A percentile compares a stretch with the other conserved stretches of the same genome.
Conservation (phyloP, 2,888 invertebrate genomes). For the Cyclophora albipunctata region DNA sequence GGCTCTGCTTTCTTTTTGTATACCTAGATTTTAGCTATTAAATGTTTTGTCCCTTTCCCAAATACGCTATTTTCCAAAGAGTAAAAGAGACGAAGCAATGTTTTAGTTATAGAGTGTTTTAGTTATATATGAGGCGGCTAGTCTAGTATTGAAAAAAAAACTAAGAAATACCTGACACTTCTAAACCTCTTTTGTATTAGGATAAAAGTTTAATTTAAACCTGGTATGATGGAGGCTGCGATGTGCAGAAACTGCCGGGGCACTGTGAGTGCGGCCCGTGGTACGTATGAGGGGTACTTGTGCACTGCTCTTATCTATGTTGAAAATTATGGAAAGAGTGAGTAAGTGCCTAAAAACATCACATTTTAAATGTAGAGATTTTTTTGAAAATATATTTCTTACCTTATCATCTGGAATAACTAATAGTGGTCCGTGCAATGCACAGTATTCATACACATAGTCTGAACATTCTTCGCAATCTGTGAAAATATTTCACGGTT, state of each 20-base stretch:
- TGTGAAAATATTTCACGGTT: constrained; percentile 10
- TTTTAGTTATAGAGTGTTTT: too few relatives aligned
- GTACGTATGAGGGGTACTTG: constrained; percentile 36
- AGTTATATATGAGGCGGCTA: too few relatives aligned
- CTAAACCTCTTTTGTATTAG: too few relatives aligned
- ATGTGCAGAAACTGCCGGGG: constrained; percentile 52
- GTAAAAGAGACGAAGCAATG: too few relatives aligned
- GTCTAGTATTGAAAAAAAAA: too few relatives aligned
- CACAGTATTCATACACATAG: constrained; percentile 43
- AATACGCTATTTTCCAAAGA: too few relatives aligned
- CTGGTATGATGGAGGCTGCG: constrained; percentile 50
- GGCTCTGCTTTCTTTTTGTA: too few relatives aligned
- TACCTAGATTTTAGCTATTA: too few relatives aligned
- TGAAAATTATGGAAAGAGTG: background rate
- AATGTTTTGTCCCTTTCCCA: too few relatives aligned
- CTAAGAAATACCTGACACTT: too few relatives aligned
- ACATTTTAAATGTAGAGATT: background rate
- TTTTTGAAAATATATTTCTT: constrained; percentile 2
- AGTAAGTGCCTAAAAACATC: background rate
- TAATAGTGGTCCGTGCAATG: constrained; percentile 39
- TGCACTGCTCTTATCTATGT: background rate
- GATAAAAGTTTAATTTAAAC: constrained; percentile 19
- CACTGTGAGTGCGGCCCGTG: constrained; percentile 54
- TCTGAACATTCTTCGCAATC: constrained; percentile 39
- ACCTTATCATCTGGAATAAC: constrained; percentile 45